phyloP scores from a whole-genome alignment of 1,140 invertebrate genomes.

The Mactra quadrangularis region DNA sequence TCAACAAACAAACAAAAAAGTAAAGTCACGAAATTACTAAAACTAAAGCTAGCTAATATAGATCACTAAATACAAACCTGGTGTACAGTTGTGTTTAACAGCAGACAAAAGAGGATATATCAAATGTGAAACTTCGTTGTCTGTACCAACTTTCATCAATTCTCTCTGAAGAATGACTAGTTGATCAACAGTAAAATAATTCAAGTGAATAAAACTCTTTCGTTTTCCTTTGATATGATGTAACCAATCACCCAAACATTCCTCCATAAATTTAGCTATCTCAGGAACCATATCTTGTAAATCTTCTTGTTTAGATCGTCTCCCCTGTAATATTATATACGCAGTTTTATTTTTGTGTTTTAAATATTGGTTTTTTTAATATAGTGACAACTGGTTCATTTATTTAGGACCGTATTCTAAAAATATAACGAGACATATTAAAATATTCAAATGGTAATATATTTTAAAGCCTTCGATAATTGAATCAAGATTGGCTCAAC shows the following conservation, averaged over 20 bases:
- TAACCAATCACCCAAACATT: conserved; percentile 75
- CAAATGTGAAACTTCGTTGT: conserved; percentile 38
- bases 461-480: too few relatives aligned
- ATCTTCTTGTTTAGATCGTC: conserved; percentile 7
- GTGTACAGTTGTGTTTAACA: conserved; percentile 66
- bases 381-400: too few relatives aligned
- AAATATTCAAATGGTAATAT: too few relatives aligned
- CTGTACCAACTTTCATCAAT: conserved; percentile 65
- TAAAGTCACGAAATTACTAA: too few relatives aligned
- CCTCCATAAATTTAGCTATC: conserved; percentile 75
- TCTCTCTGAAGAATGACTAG: conserved; percentile 77
- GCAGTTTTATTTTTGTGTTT: too few relatives aligned
- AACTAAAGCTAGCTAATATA: too few relatives aligned
- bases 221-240: conserved; percentile 72
- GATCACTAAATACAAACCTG: conserved; percentile 10
- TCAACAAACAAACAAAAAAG: too few relatives aligned
- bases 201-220: conserved; percentile 70
- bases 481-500: too few relatives aligned
- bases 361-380: too few relatives aligned
- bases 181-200: conserved; percentile 78
- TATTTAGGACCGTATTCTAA: too few relatives aligned
- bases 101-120: conserved; percentile 71
- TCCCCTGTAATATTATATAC: neutral
- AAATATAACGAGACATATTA: too few relatives aligned
- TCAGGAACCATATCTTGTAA: conserved; percentile 53